Evolutionary conservation across 1,140 invertebrate genomes (phyloP), one percentile per base, ranked within the genome.

Genomic region (Saccostrea echinata): DNA sequence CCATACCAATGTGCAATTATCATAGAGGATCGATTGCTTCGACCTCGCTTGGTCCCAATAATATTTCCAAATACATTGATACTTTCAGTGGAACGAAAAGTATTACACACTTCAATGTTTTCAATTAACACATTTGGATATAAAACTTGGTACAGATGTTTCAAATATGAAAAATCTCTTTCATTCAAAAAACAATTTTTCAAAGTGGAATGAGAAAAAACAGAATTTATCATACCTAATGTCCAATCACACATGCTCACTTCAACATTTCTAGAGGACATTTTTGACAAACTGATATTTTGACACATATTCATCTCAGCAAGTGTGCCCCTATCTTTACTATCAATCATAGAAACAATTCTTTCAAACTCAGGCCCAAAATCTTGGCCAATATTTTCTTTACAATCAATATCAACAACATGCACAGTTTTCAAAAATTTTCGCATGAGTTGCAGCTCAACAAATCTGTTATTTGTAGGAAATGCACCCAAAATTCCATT

Each of bases 361-460:
- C 24, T 76, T 13, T 24, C 6, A 76, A 76, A 76, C 16, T 76
- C 55, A 30, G 71, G 51, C 9, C 30, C 80, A 35, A 27, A 82
- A 12, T 80, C 13, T 55, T 84, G 13, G 13, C 8, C 21, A 33
- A 68, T 21, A 18, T 18, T 35, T 61, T 85, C 61, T 2, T 24
- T 64, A 53, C 35, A 84, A n/a, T 64, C 13, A n/a, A 55, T 68
- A 33, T 64, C 30, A 13, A 68, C 27, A 85, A 33, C 30, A 35
- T 85, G 30, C 57, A 52, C 11, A 43, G 83, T 57, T 18, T 27
- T 33, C n/a, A 84, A 21, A 71, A 87, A 90, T 52, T n/a, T 86
- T 53, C 85, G 76, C 88, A 88, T 89, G 3, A 88, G 21, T 52
- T 89, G 88, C 9, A 64, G n/a, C 84, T 84, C 88, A 53, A 90